Percentiles rank a stretch among this genome's conserved stretches.
Conservation (phyloP, 1,140 invertebrate genomes). For the Drosophila nigrodunni region DNA sequence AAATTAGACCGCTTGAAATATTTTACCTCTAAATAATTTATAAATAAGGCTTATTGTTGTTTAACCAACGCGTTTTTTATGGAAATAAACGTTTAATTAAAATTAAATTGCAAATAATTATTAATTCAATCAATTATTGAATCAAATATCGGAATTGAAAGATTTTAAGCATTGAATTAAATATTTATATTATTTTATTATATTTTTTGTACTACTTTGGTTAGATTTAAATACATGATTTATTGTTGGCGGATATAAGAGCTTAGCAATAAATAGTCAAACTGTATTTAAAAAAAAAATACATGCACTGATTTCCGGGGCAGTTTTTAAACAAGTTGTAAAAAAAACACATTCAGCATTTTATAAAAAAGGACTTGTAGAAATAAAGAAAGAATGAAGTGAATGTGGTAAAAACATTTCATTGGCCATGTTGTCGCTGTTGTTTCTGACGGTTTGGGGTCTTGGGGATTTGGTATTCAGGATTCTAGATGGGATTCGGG, state of each 20-base stretch:
- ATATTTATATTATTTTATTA: background rate
- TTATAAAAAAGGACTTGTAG: conserved; percentile 13
- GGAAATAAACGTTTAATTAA: background rate
- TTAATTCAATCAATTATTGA: background rate
- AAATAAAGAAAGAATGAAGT: background rate
- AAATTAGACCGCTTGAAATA: no score
- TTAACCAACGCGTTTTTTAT: background rate
- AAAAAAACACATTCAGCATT: conserved; percentile 17
- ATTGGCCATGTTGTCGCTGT: conserved; percentile 28
- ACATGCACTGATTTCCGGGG: background rate
- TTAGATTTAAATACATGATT: conserved; percentile 1
- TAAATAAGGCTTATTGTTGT: no score
- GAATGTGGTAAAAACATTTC: conserved; percentile 29
- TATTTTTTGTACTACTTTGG: background rate
- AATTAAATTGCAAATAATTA: background rate
- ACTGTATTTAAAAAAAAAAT: conserved; percentile 2
- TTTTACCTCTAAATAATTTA: no score
- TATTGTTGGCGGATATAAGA: background rate
- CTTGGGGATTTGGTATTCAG: background rate
- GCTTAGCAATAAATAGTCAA: background rate
- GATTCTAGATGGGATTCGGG: background rate
- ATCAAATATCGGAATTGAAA: background rate
- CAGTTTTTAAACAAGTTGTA: background rate
- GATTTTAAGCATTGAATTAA: background rate
- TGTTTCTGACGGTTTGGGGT: conserved; percentile 29